Percentiles rank a stretch among this genome's conserved stretches.
phyloP scores from a whole-genome alignment of 2,888 invertebrate species.

The Orgyia antiqua region DNA sequence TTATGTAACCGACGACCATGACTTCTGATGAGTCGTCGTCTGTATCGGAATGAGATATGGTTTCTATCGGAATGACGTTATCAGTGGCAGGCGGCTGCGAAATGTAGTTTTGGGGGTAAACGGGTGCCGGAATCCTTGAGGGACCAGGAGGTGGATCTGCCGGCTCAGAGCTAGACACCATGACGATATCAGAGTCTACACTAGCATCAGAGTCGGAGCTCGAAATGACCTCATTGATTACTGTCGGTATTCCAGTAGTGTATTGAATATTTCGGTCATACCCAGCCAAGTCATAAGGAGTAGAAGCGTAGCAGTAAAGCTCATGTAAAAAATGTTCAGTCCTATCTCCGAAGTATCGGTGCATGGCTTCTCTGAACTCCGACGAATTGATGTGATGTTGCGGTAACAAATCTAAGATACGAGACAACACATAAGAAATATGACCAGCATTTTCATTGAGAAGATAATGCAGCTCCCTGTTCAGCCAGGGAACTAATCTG shows the following conservation, averaged over 20 bases:
- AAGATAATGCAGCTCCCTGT: constrained; percentile 89
- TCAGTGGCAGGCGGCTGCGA: constrained; percentile 29
- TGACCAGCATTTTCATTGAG: constrained; percentile 81
- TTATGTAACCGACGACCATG: constrained; percentile 81
- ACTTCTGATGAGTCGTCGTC: constrained; percentile 76
- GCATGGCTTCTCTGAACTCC: constrained; percentile 84
- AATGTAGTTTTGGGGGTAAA: constrained; percentile 46
- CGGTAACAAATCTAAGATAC: constrained; percentile 83
- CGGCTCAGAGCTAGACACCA: constrained; percentile 27
- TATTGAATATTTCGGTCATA: constrained; percentile 86
- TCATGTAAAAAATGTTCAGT: constrained; percentile 95
- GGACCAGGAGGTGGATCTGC: constrained; percentile 23
- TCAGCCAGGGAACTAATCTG: constrained; percentile 92
- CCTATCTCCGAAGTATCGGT: constrained; percentile 82
- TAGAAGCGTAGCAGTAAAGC: constrained; percentile 89
- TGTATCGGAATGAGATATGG: constrained; percentile 66
- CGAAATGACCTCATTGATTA: constrained; percentile 75
- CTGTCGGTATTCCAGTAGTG: constrained; percentile 74
- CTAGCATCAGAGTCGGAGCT: constrained; percentile 39
- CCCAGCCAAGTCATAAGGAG: constrained; percentile 90
- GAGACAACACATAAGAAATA: constrained; percentile 81
- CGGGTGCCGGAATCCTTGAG: constrained; percentile 31
- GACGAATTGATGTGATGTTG: constrained; percentile 82
- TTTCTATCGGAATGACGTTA: constrained; percentile 64
- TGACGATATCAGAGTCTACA: constrained; percentile 32